These are phyloP conservation scores for Callocephalon fimbriatum DNA, from an alignment of 2,113 vertebrate species.

Conservation along the genomic window DNA sequence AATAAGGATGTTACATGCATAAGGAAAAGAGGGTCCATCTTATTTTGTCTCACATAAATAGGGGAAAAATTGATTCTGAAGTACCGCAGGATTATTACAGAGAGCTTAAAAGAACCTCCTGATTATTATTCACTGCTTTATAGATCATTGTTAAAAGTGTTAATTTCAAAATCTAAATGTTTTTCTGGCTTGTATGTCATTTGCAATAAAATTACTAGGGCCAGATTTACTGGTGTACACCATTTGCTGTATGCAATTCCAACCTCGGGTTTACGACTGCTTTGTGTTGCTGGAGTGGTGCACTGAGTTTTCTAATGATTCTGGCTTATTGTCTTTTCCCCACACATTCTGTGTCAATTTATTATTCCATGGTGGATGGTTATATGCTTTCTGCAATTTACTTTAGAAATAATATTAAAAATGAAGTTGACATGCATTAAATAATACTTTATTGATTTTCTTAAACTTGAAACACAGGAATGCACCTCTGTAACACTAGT, in stretches of 20 bases:
- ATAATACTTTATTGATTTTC: conserved; percentile 41
- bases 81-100: background rate
- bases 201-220: conserved; percentile 16
- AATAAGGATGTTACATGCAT: background rate
- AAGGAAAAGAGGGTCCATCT: background rate
- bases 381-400: conserved; percentile 2
- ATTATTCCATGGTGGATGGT: conserved; percentile 8
- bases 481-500: background rate
- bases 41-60: background rate
- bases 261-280: background rate
- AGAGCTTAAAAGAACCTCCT: background rate
- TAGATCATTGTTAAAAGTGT: conserved; percentile 14
- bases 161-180: conserved; percentile 61
- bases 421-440: conserved; percentile 8
- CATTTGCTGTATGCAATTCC: background rate
- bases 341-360: background rate
- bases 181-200: conserved; percentile 29
- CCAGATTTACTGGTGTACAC: conserved; percentile 31
- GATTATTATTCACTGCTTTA: conserved; percentile 14
- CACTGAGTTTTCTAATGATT: conserved; percentile 23
- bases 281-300: conserved; percentile 20
- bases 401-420: conserved; percentile 50
- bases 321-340: conserved; percentile 18
- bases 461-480: background rate
- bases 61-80: background rate